Evolutionary conservation across 1,140 invertebrate species (phyloP).

Genomic region (Cecropterus lyciades): DNA sequence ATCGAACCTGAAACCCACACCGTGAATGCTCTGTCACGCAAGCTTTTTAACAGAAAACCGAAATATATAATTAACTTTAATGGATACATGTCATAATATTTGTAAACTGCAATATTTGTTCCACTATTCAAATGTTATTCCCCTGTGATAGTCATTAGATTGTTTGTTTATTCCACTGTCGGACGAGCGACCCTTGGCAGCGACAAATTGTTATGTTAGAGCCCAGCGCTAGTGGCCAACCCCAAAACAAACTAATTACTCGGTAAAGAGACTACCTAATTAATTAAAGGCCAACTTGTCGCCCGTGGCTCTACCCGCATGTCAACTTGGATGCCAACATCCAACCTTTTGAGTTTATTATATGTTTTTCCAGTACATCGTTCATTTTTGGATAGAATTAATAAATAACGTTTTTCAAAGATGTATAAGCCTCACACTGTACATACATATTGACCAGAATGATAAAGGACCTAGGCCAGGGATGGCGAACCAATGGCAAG

Average conservation of each 20-base stretch:
- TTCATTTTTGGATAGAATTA: too few relatives aligned
- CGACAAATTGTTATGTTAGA: constrained; percentile 1
- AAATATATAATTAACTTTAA: too few relatives aligned
- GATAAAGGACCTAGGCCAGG: too few relatives aligned
- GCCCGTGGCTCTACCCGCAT: neutral
- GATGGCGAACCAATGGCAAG: too few relatives aligned
- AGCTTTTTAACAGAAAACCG: too few relatives aligned
- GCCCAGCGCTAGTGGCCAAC: neutral
- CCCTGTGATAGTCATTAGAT: neutral
- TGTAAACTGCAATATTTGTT: too few relatives aligned
- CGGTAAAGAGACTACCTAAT: neutral
- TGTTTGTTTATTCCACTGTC: neutral
- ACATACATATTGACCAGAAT: too few relatives aligned
- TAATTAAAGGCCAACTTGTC: neutral
- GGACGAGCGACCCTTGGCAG: neutral
- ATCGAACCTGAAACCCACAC: too few relatives aligned
- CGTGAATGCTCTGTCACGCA: too few relatives aligned
- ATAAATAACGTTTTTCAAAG: too few relatives aligned
- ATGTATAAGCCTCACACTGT: too few relatives aligned
- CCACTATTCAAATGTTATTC: neutral
- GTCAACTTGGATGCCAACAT: neutral
- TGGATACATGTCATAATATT: neutral
- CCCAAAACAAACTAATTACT: neutral
- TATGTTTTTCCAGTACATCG: neutral
- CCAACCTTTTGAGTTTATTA: neutral